Evolutionary conservation across 2,113 vertebrate genomes (phyloP), one percentile per base, ranked within the genome.

Genomic region (Lamprotornis superbus): DNA sequence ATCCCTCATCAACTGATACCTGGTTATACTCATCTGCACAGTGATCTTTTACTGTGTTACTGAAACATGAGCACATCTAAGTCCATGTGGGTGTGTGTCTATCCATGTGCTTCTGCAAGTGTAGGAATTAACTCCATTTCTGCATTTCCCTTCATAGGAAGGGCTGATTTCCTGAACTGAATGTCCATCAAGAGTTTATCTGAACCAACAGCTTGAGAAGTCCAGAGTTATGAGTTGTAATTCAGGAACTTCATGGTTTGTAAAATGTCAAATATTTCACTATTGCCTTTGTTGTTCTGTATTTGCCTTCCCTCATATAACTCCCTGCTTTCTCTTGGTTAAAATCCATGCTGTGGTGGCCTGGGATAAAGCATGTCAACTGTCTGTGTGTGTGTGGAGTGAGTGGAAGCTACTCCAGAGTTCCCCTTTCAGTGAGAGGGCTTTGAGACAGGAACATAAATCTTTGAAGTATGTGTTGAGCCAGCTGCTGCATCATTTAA

Each of bases 401-500:
- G n/a, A 69, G 80, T 24, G 93, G 94, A 87, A 89, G 83, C 83
- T 82, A 57, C 90, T 91, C 49, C 83, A 93, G 81, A 75, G 84
- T 91, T 80, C 93, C 69, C 53, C 88, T 95, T 92, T 78, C 95
- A 76, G 86, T 52, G 63, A 89, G 80, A 92, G 70, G 63, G 71
- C 88, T 90, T 70, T 90, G 87, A 5, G 11, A 86, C 76, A 40
- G 15, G 65, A 64, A 40, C 95, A 97, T 97, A 97, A 97, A 97
- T 97, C 97, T 96, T 82, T 76, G 90, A 95, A 87, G 81, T 95
- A 97, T 96, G 95, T 95, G 95, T 96, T 94, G 89, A 96, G 91
- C 94, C 97, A 97, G 96, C 96, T 97, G 97, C 95, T 93, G 10
- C 93, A 92, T 94, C 96, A 96, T 97, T 97, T 97, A 97, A 96